These are phyloP conservation scores for Synaphobranchus kaupii DNA, from an alignment of 2,797 vertebrate species.

Conservation along the genomic window DNA sequence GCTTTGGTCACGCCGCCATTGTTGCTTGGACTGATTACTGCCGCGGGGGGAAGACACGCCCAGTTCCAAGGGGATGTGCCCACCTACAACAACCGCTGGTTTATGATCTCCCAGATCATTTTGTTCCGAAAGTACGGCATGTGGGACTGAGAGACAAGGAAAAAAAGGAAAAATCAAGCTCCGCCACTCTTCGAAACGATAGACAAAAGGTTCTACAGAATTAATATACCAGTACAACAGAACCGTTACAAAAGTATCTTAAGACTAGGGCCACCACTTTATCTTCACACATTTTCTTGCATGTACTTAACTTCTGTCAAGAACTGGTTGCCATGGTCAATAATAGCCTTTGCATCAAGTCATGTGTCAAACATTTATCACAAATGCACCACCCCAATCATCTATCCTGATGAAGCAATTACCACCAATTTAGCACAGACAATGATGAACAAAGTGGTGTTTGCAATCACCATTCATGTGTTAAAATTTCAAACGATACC, in stretches of 20 bases:
- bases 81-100: constrained; percentile 83
- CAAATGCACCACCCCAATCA: neutral
- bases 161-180: constrained; percentile 24
- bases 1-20: constrained; percentile 46
- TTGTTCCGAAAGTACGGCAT: constrained; percentile 90
- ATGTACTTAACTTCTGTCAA: neutral
- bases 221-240: neutral
- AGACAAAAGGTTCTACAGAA: neutral
- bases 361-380: neutral
- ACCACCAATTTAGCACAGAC: too few species aligned
- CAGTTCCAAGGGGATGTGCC: neutral
- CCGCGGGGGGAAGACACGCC: neutral
- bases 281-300: neutral
- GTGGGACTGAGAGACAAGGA: constrained; percentile 74
- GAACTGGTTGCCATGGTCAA: too few species aligned
- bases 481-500: too few species aligned
- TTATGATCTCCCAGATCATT: constrained; percentile 96
- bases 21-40: constrained; percentile 9
- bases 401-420: too few species aligned
- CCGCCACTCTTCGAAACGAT: neutral
- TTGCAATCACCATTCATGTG: too few species aligned
- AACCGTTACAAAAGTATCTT: neutral
- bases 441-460: too few species aligned
- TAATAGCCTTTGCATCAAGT: neutral
- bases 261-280: neutral